A percentile compares a stretch with the other conserved stretches of the same genome.
Conservation (phyloP, 92 coral and sea anemone genomes). For the Diadumene lineata region DNA sequence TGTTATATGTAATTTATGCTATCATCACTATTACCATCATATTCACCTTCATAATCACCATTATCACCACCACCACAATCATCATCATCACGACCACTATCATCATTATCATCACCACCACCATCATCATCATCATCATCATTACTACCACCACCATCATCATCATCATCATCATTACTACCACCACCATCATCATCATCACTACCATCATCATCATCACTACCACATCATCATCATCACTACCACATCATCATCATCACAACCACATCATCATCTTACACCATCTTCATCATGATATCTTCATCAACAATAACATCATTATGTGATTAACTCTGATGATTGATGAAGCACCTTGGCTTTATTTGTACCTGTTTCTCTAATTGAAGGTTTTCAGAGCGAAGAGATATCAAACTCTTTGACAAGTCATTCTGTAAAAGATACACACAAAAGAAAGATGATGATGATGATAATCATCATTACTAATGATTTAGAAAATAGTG, state of each 20-base stretch:
- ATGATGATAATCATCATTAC: background rate
- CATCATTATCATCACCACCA: too few relatives aligned
- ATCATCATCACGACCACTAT: too few relatives aligned
- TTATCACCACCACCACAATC: too few relatives aligned
- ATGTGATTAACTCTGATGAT: too few relatives aligned
- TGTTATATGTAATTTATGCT: too few relatives aligned
- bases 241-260: background rate
- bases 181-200: background rate
- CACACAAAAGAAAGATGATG: background rate
- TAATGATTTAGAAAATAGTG: background rate
- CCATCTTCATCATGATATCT: background rate
- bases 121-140: background rate
- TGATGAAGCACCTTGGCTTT: background rate
- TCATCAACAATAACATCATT: too few relatives aligned
- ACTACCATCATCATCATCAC: background rate
- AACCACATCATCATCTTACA: background rate
- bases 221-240: background rate
- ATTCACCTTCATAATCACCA: too few relatives aligned
- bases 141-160: background rate
- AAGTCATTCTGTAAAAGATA: conserved; percentile 56
- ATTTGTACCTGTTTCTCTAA: conserved; percentile 76
- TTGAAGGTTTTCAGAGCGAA: conserved; percentile 78
- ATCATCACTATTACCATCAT: too few relatives aligned
- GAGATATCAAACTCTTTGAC: conserved; percentile 75
- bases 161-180: background rate